Evolutionary conservation across 2,888 invertebrate species (phyloP).

Genomic region (Hirtodrosophila confusa): DNA sequence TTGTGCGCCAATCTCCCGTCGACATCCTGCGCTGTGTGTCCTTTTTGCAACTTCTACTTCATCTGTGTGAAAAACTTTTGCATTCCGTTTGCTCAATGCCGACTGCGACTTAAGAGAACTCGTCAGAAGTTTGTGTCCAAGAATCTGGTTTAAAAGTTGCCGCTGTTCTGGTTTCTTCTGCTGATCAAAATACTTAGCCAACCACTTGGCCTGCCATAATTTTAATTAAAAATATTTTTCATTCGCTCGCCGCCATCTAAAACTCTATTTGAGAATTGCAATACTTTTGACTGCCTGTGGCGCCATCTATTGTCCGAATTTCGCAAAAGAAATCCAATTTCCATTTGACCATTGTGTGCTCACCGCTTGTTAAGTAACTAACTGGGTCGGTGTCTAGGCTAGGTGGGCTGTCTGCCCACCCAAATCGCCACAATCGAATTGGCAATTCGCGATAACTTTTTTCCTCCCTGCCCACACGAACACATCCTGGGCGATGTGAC

Average conservation of each 20-base stretch:
- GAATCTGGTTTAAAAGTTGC: constrained; percentile 33
- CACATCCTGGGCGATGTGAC: constrained; percentile 47
- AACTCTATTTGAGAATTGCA: background rate
- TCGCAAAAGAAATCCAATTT: constrained; percentile 45
- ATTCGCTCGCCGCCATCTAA: background rate
- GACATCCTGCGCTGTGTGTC: constrained; percentile 57
- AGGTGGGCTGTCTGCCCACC: constrained; percentile 1
- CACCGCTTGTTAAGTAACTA: constrained; percentile 23
- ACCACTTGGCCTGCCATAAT: constrained; percentile 37
- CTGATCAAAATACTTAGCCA: constrained; percentile 25
- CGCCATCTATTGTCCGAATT: constrained; percentile 42
- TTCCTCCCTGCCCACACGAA: background rate
- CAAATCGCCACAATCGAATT: constrained; percentile 29
- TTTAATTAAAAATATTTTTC: constrained; percentile 55
- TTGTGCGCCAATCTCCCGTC: constrained; percentile 76
- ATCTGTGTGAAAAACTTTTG: constrained; percentile 61
- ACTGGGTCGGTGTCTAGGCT: constrained; percentile 12
- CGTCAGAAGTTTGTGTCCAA: constrained; percentile 58
- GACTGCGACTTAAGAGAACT: constrained; percentile 49
- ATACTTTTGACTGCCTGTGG: constrained; percentile 29
- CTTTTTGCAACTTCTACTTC: constrained; percentile 52
- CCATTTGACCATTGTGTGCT: constrained; percentile 25
- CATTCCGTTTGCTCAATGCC: constrained; percentile 62
- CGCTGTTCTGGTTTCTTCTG: constrained; percentile 7
- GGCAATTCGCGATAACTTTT: constrained; percentile 33